These are phyloP conservation scores for Bubo blakistoni DNA, from an alignment of 2,113 vertebrate species.

Conservation along the genomic window DNA sequence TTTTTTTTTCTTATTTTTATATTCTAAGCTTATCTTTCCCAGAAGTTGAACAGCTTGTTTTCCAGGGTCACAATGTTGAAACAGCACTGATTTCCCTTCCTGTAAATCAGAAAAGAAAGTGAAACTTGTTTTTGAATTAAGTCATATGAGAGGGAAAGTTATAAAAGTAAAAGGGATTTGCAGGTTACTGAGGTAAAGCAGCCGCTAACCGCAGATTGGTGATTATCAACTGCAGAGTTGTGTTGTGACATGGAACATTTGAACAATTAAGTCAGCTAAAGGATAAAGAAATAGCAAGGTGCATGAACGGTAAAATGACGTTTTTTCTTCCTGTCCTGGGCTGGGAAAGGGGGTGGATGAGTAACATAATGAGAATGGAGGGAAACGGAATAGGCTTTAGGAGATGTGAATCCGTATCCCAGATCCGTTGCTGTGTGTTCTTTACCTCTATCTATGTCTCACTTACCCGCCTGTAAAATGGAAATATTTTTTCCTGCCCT, in stretches of 20 bases:
- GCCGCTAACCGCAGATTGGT: neutral
- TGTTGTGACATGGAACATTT: neutral
- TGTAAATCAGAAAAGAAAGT: slow-evolving; percentile 27
- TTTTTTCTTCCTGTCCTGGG: neutral
- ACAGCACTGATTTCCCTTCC: neutral
- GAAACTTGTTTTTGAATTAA: slow-evolving; percentile 21
- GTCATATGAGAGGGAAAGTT: neutral
- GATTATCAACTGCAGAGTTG: neutral
- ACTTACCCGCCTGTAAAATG: neutral
- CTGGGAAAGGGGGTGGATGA: neutral
- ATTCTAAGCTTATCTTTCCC: neutral
- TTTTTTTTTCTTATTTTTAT: neutral
- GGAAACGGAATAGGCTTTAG: neutral
- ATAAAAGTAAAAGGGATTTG: neutral
- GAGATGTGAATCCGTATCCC: neutral
- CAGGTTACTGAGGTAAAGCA: neutral
- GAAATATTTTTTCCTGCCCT: neutral
- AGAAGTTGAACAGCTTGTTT: slow-evolving; percentile 5
- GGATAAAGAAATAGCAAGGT: neutral
- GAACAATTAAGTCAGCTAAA: neutral
- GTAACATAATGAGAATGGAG: neutral
- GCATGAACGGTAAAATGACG: neutral
- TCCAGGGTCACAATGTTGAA: neutral
- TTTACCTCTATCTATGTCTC: neutral
- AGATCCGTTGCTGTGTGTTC: neutral